Evolutionary conservation across 2,113 vertebrate genomes (phyloP), one percentile per base, ranked within the genome.

Genomic region (Lasiurus cinereus): DNA sequence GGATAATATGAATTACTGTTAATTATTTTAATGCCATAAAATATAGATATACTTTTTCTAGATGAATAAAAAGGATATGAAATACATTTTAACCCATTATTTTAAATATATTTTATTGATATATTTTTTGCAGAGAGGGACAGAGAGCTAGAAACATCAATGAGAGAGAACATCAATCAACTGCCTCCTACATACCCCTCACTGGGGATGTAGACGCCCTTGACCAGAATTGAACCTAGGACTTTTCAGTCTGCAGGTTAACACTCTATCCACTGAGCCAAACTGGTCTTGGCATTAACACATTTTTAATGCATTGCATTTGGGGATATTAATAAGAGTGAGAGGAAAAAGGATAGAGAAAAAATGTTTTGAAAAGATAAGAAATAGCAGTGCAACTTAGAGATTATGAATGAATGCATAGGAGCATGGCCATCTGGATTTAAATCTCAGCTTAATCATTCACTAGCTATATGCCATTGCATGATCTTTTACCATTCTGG

Each of bases 11-110:
- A 83, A 67, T 73, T 36, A 86, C 14, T 66, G 9, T 66, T 36
- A 83, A 56, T 19, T 64, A 79, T 70, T 82, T 72, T 64, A 73
- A 66, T 76, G 79, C 36, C 36, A 70, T 70, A 78, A 91, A 78
- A 83, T 50, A 27, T n/a, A 91, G 27, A 46, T 31, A 83, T 2
- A 39, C 6, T 66, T 74, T 73, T 83, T n/a, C 59, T 27, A 73
- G 83, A 83, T n/a, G 10, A 93, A 80, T 13, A 36, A 73, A 48
- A 79, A 73, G 36, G 43, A 54, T 67, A 52, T 14, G 36, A 84
- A 43, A 7, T n/a, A 80, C 8, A 91, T 48, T 93, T 79, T 54
- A 89, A 43, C 5, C 2, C 52, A 4, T 78, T 89, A 39, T 39
- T 39, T 39, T 39, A 39, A 39, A 39, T 39, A 39, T 39, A 39